Evolutionary conservation across 2,797 vertebrate species (phyloP), one percentile per base, ranked within the genome.

Genomic region (Gymnocypris eckloni): DNA sequence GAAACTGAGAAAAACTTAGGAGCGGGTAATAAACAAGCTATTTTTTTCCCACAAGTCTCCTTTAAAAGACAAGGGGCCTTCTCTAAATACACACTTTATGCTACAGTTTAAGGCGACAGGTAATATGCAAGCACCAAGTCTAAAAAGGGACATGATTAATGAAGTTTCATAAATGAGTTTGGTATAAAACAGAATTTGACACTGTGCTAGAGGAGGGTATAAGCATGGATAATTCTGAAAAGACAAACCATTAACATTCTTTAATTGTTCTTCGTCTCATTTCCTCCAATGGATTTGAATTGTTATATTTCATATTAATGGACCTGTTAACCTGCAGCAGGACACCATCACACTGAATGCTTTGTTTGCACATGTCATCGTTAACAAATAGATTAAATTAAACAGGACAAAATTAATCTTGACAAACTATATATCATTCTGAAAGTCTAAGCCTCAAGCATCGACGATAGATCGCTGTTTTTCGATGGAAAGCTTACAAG

Each of bases 1-100:
- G 66, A 64, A 71, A 82, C 33, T 48, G 66, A 59, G 41, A 54
- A 86, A 83, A 78, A 78, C n/a, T 1, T 54, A 22, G 16, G 56
- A 39, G 20, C 10, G 66, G 25, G 41, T 70, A 70, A 48, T 69
- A 75, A 70, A 78, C 48, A 72, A 7, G 12, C 25, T 1, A 41
- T 1, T 18, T 39, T 1, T 43, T 43, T 6, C 18, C 16, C 7
- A 22, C 2, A 39, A 18, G 43, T 52, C 15, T 52, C 15, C 33
- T 69, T 39, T 52, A 77, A 37, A 70, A 48, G 15, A 52, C 2
- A 84, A 67, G 1, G 25, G 33, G 37, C 61, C 37, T 77, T 77
- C 2, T 1, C 20, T 52, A 25, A 10, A 41, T 6, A 72, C 1
- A 16, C 18, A 61, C 45, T 66, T 9, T 18, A 4, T 3, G 2